phyloP scores from a whole-genome alignment of 2,113 vertebrate species.

The Notothenia coriiceps region DNA sequence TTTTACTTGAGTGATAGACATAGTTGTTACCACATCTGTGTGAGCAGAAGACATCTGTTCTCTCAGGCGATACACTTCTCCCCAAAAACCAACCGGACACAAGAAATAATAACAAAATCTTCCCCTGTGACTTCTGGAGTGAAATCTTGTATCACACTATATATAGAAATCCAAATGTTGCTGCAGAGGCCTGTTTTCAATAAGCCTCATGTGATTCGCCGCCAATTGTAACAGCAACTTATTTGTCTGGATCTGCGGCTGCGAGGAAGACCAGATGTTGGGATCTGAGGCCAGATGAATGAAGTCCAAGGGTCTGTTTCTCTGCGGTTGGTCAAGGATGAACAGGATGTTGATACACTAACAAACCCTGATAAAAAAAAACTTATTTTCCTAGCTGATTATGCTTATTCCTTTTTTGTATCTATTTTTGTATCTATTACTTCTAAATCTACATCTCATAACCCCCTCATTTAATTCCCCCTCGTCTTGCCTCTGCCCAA shows the following conservation, averaged over 20 bases:
- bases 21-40: neutral
- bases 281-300: slow-evolving; percentile 47
- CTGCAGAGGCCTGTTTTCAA: slow-evolving; percentile 39
- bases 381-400: neutral
- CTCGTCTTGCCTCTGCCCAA: neutral
- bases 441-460: neutral
- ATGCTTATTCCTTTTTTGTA: neutral
- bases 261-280: slow-evolving; percentile 67
- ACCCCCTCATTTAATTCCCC: slow-evolving; percentile 22
- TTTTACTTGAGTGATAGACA: neutral
- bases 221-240: slow-evolving; percentile 58
- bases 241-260: slow-evolving; percentile 48
- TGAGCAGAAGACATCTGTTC: slow-evolving; percentile 28
- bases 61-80: neutral
- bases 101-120: slow-evolving; percentile 3
- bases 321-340: slow-evolving; percentile 58
- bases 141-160: slow-evolving; percentile 27
- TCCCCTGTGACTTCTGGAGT: slow-evolving; percentile 1
- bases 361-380: slow-evolving; percentile 37
- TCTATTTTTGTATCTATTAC: neutral
- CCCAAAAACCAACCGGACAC: neutral
- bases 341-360: slow-evolving; percentile 73
- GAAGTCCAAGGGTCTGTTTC: slow-evolving; percentile 50
- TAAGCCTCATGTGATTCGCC: slow-evolving; percentile 45
- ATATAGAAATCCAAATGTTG: slow-evolving; percentile 19